Conservation (phyloP, 1,140 invertebrate genomes). For the Homarus americanus region DNA sequence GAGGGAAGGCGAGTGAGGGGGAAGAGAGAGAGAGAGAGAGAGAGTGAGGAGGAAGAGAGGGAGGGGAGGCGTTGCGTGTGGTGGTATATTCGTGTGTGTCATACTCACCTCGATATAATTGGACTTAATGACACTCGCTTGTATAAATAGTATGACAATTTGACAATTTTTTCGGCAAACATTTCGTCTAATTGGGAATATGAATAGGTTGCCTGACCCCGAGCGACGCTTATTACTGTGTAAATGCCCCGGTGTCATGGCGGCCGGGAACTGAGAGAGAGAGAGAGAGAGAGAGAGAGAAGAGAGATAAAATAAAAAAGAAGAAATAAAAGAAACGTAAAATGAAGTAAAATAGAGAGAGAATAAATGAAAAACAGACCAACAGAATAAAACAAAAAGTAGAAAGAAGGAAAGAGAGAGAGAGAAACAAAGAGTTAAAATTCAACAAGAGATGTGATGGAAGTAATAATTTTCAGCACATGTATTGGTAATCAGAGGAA, state of each 20-base stretch:
- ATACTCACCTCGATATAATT: background rate
- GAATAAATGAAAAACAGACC: background rate
- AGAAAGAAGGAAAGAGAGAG: background rate
- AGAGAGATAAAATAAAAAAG: slow-evolving; percentile 20
- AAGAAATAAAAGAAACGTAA: background rate
- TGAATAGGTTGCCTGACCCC: background rate
- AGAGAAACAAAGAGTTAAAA: too few species aligned
- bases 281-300: slow-evolving; percentile 40
- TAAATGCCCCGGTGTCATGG: background rate
- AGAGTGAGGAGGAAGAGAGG: background rate
- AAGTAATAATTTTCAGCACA: too few species aligned
- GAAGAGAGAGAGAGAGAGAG: background rate
- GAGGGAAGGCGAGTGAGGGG: background rate
- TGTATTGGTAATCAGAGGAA: too few species aligned
- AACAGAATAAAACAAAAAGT: too few species aligned
- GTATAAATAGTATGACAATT: slow-evolving; percentile 34
- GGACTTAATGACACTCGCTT: slow-evolving; percentile 25
- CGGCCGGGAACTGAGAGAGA: background rate
- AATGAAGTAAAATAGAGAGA: too few species aligned
- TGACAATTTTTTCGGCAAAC: slow-evolving; percentile 34
- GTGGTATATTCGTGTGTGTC: background rate
- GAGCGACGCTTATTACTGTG: background rate
- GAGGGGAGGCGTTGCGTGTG: background rate
- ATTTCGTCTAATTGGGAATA: slow-evolving; percentile 19
- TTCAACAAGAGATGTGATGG: too few species aligned